Percentiles rank a stretch among this genome's conserved stretches.
These are phyloP conservation scores for Atethmia centrago DNA, from an alignment of 2,888 invertebrate genomes.

Conservation along the genomic window DNA sequence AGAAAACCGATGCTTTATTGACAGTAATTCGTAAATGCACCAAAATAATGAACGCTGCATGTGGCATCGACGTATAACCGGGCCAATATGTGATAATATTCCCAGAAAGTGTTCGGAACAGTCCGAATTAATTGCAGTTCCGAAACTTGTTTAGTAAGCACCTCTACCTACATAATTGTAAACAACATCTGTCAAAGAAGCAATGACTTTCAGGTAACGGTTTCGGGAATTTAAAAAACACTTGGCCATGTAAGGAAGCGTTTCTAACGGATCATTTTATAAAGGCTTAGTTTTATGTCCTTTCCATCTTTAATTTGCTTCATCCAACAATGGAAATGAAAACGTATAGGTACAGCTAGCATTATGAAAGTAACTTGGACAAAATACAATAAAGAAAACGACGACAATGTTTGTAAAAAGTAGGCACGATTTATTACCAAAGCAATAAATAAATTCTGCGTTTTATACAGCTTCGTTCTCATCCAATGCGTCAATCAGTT, in stretches of 20 bases:
- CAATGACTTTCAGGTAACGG: slow-evolving; percentile 21
- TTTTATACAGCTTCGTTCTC: slow-evolving; percentile 76
- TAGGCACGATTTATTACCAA: slow-evolving; percentile 46
- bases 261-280: not conserved
- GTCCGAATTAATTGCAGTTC: slow-evolving; percentile 64
- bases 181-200: slow-evolving; percentile 41
- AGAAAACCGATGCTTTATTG: slow-evolving; percentile 84
- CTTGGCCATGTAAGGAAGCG: not conserved
- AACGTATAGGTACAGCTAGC: not conserved
- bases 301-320: not conserved
- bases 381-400: slow-evolving; percentile 22
- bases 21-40: slow-evolving; percentile 82
- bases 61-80: slow-evolving; percentile 73
- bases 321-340: not conserved
- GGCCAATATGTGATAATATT: slow-evolving; percentile 69
- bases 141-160: slow-evolving; percentile 68
- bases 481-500: slow-evolving; percentile 82
- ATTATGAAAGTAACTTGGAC: not conserved
- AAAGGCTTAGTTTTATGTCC: not conserved
- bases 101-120: slow-evolving; percentile 65
- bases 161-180: slow-evolving; percentile 50
- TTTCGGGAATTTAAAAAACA: slow-evolving; percentile 14
- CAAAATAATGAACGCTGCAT: slow-evolving; percentile 80
- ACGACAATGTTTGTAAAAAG: slow-evolving; percentile 26
- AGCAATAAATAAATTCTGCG: slow-evolving; percentile 37